Evolutionary conservation across 2,888 invertebrate genomes (phyloP).

Genomic region (Lypha dubia): DNA sequence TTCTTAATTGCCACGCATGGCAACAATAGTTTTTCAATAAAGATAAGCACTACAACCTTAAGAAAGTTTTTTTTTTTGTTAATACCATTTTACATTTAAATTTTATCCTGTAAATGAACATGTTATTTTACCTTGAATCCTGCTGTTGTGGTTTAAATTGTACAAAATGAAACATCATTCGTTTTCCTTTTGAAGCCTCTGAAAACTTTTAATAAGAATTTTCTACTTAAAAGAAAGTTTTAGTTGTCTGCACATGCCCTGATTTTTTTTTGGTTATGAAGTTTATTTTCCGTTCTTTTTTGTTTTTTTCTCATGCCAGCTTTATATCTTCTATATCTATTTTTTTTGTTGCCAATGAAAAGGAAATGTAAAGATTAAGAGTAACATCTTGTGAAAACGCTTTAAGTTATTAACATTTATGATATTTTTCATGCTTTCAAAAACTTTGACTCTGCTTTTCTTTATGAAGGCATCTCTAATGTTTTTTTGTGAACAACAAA

Average conservation of each 20-base stretch:
- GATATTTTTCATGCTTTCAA: slow-evolving; percentile 18
- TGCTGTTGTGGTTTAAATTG: slow-evolving; percentile 10
- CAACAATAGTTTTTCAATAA: no score
- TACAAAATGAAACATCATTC: background rate
- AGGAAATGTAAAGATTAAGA: slow-evolving; percentile 38
- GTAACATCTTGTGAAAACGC: slow-evolving; percentile 63
- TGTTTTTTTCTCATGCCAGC: background rate
- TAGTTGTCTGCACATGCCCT: background rate
- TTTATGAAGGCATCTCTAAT: background rate
- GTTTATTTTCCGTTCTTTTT: background rate
- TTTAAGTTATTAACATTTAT: slow-evolving; percentile 67
- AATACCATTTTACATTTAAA: background rate
- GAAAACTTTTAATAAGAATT: background rate
- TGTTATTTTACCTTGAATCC: slow-evolving; percentile 42
- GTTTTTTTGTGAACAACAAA: slow-evolving; percentile 16
- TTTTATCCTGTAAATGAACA: slow-evolving; percentile 15
- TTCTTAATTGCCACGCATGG: no score
- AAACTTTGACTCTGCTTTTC: background rate
- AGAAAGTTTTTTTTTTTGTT: background rate
- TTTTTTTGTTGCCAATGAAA: background rate
- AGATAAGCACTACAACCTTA: background rate
- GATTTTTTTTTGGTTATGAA: background rate
- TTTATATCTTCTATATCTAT: no score
- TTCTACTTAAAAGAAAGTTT: slow-evolving; percentile 12
- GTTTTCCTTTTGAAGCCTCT: background rate